Evolutionary conservation across 64 coral and sea anemone genomes (phyloP).

Genomic region (Pocillopora damicornis): DNA sequence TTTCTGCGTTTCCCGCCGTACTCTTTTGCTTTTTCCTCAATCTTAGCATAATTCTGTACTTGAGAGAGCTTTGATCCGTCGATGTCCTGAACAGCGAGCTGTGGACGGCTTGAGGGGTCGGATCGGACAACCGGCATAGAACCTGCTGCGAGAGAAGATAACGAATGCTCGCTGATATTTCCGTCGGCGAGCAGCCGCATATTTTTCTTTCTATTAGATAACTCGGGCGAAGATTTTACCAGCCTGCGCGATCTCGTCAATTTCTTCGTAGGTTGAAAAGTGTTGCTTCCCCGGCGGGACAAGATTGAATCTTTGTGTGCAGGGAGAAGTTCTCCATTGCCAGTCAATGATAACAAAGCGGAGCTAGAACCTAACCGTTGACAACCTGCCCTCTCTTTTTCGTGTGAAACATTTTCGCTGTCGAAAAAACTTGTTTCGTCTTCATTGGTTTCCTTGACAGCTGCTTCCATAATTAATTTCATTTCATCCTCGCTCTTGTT

Average conservation of each 20-base stretch:
- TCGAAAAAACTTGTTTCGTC: background rate
- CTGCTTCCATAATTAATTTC: conserved; percentile 2
- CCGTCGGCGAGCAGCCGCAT: conserved; percentile 7
- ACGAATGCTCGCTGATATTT: background rate
- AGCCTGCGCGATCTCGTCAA: conserved; percentile 46
- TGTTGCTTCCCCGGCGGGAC: background rate
- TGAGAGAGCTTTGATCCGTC: conserved; percentile 4
- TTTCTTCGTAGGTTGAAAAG: conserved; percentile 6
- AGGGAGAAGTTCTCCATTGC: background rate
- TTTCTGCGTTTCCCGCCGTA: background rate
- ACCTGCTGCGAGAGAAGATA: background rate
- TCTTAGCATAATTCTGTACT: background rate
- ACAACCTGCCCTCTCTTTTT: background rate
- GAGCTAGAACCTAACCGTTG: background rate
- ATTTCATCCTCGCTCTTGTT: conserved; percentile 1
- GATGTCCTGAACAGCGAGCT: conserved; percentile 29
- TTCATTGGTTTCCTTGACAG: conserved; percentile 11
- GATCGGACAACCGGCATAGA: background rate
- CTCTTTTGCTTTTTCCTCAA: conserved; percentile 6
- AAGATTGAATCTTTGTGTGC: background rate
- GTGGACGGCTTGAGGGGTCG: background rate
- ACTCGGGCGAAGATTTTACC: conserved; percentile 50
- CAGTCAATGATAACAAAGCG: background rate
- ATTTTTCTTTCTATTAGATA: conserved; percentile 39
- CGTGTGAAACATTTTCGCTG: background rate